Conservation (phyloP, 2,888 invertebrate species). For the Ametastegia equiseti region DNA sequence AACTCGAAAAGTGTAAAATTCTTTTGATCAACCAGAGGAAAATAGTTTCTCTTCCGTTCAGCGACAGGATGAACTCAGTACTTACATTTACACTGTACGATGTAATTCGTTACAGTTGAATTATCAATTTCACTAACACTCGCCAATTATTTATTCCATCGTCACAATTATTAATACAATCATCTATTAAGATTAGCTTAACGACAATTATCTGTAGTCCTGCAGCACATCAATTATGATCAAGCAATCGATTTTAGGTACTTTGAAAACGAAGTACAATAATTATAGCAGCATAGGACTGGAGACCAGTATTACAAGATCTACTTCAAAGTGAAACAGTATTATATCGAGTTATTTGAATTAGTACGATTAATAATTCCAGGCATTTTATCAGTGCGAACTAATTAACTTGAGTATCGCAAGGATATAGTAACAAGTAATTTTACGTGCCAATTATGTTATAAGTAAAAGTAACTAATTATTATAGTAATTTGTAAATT, state of each 20-base stretch:
- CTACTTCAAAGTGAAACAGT: conserved; percentile 68
- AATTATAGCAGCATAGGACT: conserved; percentile 54
- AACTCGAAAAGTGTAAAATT: not conserved
- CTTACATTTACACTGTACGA: not conserved
- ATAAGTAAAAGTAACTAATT: not conserved
- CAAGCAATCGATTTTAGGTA: conserved; percentile 13
- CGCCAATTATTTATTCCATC: conserved; percentile 63
- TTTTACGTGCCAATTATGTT: conserved; percentile 33
- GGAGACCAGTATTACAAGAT: conserved; percentile 72
- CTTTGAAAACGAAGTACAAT: not conserved
- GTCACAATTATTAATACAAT: conserved; percentile 53
- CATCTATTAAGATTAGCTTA: conserved; percentile 35
- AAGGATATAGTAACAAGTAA: too few species aligned
- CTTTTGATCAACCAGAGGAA: not conserved
- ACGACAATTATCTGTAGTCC: conserved; percentile 40
- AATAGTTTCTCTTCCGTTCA: not conserved
- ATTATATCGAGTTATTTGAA: conserved; percentile 59
- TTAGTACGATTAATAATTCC: conserved; percentile 23
- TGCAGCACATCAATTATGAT: conserved; percentile 28
- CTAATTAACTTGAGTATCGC: not conserved
- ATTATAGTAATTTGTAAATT: conserved; percentile 33
- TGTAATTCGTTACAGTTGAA: not conserved
- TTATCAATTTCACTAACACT: conserved; percentile 46
- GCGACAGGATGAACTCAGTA: not conserved
- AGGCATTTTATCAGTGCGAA: not conserved